phyloP scores from a whole-genome alignment of 2,888 invertebrate species.

The Papilio protenor region DNA sequence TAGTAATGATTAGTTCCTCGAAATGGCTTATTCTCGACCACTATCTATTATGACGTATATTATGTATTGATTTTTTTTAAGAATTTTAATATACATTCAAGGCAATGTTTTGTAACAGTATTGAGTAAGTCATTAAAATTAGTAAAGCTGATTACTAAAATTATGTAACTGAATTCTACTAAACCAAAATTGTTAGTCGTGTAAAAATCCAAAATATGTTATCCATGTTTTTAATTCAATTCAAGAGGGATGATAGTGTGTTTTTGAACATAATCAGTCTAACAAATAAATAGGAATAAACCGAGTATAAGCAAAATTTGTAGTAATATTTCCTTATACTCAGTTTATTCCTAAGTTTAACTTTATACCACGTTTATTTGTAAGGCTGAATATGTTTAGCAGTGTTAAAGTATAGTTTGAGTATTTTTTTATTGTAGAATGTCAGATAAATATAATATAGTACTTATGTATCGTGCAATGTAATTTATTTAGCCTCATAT shows the following conservation, averaged over 20 bases:
- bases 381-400: background rate
- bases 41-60: too few relatives aligned
- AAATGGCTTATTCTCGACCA: background rate
- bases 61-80: too few relatives aligned
- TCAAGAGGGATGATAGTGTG: too few relatives aligned
- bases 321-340: too few relatives aligned
- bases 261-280: background rate
- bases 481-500: constrained; percentile 6
- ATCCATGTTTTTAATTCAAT: too few relatives aligned
- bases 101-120: background rate
- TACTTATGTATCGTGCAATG: constrained; percentile 15
- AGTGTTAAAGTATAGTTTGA: background rate
- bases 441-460: background rate
- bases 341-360: too few relatives aligned
- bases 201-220: too few relatives aligned
- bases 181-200: too few relatives aligned
- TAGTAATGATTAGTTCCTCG: constrained; percentile 6
- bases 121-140: background rate
- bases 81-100: background rate
- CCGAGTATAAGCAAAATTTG: too few relatives aligned
- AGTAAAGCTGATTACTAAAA: background rate
- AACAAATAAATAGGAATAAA: too few relatives aligned
- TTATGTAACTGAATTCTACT: background rate
- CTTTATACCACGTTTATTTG: too few relatives aligned
- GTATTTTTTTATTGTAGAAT: background rate